phyloP scores from a whole-genome alignment of 2,113 vertebrate genomes.

The Phyllopteryx taeniolatus region DNA sequence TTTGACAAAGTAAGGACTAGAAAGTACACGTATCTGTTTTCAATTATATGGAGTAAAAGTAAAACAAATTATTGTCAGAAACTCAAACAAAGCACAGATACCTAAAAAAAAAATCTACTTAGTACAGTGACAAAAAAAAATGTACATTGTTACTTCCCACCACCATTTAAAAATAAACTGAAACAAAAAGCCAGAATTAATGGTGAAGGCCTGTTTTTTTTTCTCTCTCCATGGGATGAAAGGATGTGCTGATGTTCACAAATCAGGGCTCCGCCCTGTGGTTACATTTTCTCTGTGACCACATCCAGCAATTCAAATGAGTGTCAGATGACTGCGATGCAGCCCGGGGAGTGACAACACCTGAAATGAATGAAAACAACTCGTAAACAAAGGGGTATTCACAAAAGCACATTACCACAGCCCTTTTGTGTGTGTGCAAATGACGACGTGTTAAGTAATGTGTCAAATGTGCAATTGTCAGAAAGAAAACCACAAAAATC shows the following conservation, averaged over 20 bases:
- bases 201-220: conserved; percentile 4
- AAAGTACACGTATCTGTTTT: no score
- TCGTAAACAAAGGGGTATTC: neutral
- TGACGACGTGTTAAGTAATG: neutral
- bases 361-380: conserved; percentile 14
- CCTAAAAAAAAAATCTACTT: no score
- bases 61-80: neutral
- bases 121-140: no score
- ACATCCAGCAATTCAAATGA: conserved; percentile 71
- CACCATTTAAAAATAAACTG: neutral
- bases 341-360: conserved; percentile 5
- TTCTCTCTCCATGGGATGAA: conserved; percentile 1
- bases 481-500: neutral
- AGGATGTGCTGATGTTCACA: conserved; percentile 22
- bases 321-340: conserved; percentile 20
- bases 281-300: conserved; percentile 42
- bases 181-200: neutral
- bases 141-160: neutral
- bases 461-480: neutral
- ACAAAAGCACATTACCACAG: neutral
- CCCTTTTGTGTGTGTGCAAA: neutral
- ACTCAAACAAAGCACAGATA: neutral
- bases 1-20: no score
- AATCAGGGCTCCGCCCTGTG: conserved; percentile 45
- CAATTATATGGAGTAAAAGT: no score